phyloP scores from a whole-genome alignment of 2,888 invertebrate genomes.

The Fragum sueziense region DNA sequence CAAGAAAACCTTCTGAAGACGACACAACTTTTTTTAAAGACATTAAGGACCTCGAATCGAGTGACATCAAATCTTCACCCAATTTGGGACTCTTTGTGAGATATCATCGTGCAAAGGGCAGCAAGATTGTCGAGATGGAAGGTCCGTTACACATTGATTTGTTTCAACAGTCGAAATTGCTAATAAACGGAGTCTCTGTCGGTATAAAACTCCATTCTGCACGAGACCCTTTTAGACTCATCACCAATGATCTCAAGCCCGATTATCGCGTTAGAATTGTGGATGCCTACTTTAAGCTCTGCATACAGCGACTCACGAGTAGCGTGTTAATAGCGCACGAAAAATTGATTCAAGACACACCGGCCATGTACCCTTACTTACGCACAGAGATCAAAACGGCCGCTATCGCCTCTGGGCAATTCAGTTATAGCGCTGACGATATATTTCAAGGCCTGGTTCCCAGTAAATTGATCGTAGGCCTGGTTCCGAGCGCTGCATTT shows the following conservation, averaged over 20 bases:
- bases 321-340: conserved; percentile 37
- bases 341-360: conserved; percentile 22
- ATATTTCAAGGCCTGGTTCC: conserved; percentile 39
- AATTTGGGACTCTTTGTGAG: conserved; percentile 35
- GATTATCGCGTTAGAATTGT: conserved; percentile 39
- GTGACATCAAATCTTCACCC: conserved; percentile 33
- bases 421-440: conserved; percentile 35
- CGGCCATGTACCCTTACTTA: conserved; percentile 50
- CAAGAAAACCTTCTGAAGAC: conserved; percentile 2
- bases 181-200: conserved; percentile 39
- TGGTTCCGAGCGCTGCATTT: too few species aligned
- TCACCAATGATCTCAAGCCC: conserved; percentile 15
- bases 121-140: conserved; percentile 49
- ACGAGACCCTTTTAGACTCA: conserved; percentile 40
- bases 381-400: conserved; percentile 40
- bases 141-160: conserved; percentile 45
- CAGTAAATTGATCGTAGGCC: too few species aligned
- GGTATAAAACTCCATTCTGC: conserved; percentile 40
- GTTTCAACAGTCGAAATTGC: conserved; percentile 35
- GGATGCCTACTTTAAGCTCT: conserved; percentile 46
- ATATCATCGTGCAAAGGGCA: conserved; percentile 17
- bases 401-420: conserved; percentile 45
- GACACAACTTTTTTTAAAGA: conserved; percentile 48
- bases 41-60: conserved; percentile 6
- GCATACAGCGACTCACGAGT: conserved; percentile 41